Conservation (phyloP, 1,140 invertebrate species). For the Papilio glaucus region DNA sequence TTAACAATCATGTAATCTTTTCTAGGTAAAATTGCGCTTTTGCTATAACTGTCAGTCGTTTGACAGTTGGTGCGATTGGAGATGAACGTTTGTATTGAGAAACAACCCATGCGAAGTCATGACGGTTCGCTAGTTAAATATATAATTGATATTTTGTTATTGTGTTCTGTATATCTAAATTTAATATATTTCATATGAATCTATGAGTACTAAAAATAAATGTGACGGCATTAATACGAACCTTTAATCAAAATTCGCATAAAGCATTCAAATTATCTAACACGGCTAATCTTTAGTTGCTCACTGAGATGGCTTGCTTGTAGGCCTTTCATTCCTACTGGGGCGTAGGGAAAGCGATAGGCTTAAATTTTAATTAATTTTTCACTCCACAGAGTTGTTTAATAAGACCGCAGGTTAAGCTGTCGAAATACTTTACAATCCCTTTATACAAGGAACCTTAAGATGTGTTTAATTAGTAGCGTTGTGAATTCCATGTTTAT, state of each 20-base stretch:
- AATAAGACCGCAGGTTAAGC: slow-evolving; percentile 65
- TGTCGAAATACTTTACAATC: slow-evolving; percentile 74
- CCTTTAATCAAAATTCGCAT: slow-evolving; percentile 47
- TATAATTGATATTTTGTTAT: too few species aligned
- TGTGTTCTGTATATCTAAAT: background rate
- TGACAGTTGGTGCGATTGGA: too few species aligned
- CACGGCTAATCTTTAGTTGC: slow-evolving; percentile 69
- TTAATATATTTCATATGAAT: background rate
- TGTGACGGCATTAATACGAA: background rate
- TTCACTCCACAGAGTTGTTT: slow-evolving; percentile 73
- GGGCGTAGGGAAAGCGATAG: slow-evolving; percentile 60
- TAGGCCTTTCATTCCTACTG: slow-evolving; percentile 64
- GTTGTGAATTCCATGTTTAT: slow-evolving; percentile 48
- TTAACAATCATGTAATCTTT: too few species aligned
- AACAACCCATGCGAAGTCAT: too few species aligned
- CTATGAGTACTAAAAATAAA: background rate
- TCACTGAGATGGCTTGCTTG: slow-evolving; percentile 67
- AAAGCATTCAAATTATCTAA: slow-evolving; percentile 71
- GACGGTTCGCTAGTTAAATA: too few species aligned
- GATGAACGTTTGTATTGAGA: too few species aligned
- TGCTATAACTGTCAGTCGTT: too few species aligned
- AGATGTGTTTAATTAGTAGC: slow-evolving; percentile 73
- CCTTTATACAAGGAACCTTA: slow-evolving; percentile 56
- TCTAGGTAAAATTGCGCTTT: too few species aligned
- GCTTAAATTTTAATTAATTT: slow-evolving; percentile 82